Percentiles rank a stretch among this genome's conserved stretches.
Conservation (phyloP, 2,888 invertebrate genomes). For the Petrolisthes cinctipes region DNA sequence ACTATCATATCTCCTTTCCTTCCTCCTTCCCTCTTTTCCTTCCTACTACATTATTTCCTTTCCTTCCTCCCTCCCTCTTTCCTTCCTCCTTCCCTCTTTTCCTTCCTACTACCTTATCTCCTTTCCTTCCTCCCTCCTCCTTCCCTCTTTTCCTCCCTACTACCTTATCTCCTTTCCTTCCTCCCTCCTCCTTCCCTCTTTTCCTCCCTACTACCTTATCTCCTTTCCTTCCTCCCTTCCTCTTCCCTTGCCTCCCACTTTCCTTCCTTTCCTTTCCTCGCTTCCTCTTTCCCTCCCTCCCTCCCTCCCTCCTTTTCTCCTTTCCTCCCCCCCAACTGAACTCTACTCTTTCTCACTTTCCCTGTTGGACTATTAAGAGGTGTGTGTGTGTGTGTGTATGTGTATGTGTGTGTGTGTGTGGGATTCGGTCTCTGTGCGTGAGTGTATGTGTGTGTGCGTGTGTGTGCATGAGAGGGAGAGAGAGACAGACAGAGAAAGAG, state of each 20-base stretch:
- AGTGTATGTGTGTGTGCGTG: neutral
- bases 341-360: neutral
- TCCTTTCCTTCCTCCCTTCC: neutral
- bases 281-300: neutral
- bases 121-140: too few species aligned
- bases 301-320: neutral
- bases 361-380: neutral
- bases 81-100: neutral
- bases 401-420: neutral
- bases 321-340: neutral
- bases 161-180: neutral
- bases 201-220: neutral
- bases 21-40: neutral
- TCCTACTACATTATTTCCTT: neutral
- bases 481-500: neutral
- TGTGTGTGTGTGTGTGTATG: neutral
- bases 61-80: neutral
- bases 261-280: neutral
- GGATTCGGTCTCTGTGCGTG: neutral
- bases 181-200: neutral
- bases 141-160: neutral
- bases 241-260: neutral
- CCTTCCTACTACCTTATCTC: neutral
- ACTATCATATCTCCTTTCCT: neutral
- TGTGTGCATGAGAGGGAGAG: neutral